phyloP scores from a whole-genome alignment of 2,888 invertebrate genomes.

The Hypomecis atomaria region DNA sequence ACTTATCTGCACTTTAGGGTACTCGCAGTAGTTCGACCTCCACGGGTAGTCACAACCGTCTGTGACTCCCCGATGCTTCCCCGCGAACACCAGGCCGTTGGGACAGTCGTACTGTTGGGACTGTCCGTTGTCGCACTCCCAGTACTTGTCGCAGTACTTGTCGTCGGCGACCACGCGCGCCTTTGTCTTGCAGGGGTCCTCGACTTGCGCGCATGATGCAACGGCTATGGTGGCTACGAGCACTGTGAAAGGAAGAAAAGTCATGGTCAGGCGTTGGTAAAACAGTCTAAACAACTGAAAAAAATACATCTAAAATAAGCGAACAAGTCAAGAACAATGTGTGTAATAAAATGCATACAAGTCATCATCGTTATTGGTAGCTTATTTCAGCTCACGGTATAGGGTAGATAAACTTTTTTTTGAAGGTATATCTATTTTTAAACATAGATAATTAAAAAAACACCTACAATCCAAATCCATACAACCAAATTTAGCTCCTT shows the following conservation, averaged over 20 bases:
- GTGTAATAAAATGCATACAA: too few species aligned
- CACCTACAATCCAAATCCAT: too few species aligned
- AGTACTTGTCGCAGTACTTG: constrained; percentile 91
- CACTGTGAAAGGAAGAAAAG: constrained; percentile 55
- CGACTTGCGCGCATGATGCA: constrained; percentile 72
- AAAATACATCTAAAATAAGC: too few species aligned
- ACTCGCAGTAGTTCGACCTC: constrained; percentile 94
- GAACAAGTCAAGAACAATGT: too few species aligned
- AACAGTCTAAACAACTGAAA: not conserved
- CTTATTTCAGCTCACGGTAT: too few species aligned
- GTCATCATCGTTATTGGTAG: too few species aligned
- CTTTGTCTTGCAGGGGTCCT: constrained; percentile 94
- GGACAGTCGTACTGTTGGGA: constrained; percentile 95
- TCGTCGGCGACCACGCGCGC: constrained; percentile 90
- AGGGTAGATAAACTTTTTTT: too few species aligned
- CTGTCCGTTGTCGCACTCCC: constrained; percentile 94
- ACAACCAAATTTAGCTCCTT: too few species aligned
- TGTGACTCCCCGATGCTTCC: constrained; percentile 93
- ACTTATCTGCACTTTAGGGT: constrained; percentile 86
- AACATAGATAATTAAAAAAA: too few species aligned
- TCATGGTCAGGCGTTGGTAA: not conserved
- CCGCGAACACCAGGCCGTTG: constrained; percentile 95
- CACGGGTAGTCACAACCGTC: constrained; percentile 96
- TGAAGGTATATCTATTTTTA: too few species aligned
- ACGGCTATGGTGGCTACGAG: constrained; percentile 58